A percentile compares a stretch with the other conserved stretches of the same genome.
Conservation (phyloP, 2,888 invertebrate genomes). For the Diarsia brunnea region DNA sequence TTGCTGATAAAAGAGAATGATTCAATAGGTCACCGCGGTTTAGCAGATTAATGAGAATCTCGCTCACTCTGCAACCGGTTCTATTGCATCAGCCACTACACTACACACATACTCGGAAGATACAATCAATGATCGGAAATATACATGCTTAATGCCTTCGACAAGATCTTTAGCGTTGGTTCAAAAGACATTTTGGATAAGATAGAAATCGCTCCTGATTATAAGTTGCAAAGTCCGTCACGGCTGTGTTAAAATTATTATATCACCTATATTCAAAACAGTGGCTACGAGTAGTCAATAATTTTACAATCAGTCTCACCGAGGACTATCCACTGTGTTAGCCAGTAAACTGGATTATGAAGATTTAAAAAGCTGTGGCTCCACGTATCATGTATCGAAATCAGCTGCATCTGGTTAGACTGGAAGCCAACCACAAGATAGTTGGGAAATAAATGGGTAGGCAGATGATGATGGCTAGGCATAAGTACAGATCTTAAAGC, state of each 20-base stretch:
- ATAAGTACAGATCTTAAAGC: too few relatives aligned
- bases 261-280: neutral
- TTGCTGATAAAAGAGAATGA: slow-evolving; percentile 34
- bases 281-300: neutral
- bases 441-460: neutral
- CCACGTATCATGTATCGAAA: neutral
- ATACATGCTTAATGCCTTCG: slow-evolving; percentile 14
- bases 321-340: too few relatives aligned
- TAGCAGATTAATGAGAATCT: slow-evolving; percentile 13
- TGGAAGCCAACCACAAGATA: neutral
- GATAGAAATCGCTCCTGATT: neutral
- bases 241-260: too few relatives aligned
- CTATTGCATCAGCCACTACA: slow-evolving; percentile 38
- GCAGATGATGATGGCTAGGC: neutral
- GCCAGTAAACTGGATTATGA: too few relatives aligned
- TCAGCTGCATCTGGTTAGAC: neutral
- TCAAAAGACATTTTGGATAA: slow-evolving; percentile 8
- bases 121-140: slow-evolving; percentile 6
- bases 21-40: slow-evolving; percentile 41
- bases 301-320: too few relatives aligned
- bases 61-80: slow-evolving; percentile 28
- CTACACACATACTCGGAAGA: neutral
- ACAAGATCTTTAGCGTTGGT: neutral
- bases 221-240: neutral
- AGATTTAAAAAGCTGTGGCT: neutral